A percentile compares a stretch with the other conserved stretches of the same genome.
These are phyloP conservation scores for Acronicta leporina DNA, from an alignment of 2,888 invertebrate genomes.

Conservation along the genomic window DNA sequence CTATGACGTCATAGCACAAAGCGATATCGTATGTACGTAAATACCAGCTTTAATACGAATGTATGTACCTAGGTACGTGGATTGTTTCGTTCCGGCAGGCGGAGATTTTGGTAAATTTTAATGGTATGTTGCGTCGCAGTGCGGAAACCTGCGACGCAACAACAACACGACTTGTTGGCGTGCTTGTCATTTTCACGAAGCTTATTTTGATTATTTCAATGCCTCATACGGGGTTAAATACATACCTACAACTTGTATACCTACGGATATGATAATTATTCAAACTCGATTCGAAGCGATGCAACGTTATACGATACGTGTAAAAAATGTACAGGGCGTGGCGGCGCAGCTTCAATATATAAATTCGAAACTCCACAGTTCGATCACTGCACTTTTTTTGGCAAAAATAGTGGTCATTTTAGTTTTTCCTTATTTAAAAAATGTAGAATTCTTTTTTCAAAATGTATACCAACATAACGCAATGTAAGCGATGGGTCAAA, in stretches of 20 bases:
- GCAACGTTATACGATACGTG: slow-evolving; percentile 9
- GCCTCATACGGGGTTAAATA: slow-evolving; percentile 2
- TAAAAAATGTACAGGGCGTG: slow-evolving; percentile 15
- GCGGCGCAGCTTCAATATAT: slow-evolving; percentile 9
- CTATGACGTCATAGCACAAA: slow-evolving; percentile 66
- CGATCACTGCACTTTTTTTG: slow-evolving; percentile 20
- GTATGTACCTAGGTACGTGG: too few species aligned
- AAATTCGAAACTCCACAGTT: slow-evolving; percentile 27
- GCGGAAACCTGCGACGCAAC: slow-evolving; percentile 69
- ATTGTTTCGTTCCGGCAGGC: slow-evolving; percentile 72
- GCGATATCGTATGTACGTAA: slow-evolving; percentile 49
- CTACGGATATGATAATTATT: slow-evolving; percentile 7
- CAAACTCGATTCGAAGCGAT: slow-evolving; percentile 13
- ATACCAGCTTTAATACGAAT: slow-evolving; percentile 67
- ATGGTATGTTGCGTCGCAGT: slow-evolving; percentile 79
- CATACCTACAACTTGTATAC: neutral
- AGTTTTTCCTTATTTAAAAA: slow-evolving; percentile 17
- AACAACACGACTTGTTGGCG: slow-evolving; percentile 60
- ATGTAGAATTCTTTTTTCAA: slow-evolving; percentile 7
- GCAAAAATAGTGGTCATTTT: slow-evolving; percentile 16
- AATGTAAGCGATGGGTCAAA: slow-evolving; percentile 14
- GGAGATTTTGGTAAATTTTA: slow-evolving; percentile 80
- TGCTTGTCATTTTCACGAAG: slow-evolving; percentile 43
- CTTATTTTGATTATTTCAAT: slow-evolving; percentile 24
- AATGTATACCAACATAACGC: neutral